phyloP scores from a whole-genome alignment of 1,140 invertebrate species.

The Homarus americanus region DNA sequence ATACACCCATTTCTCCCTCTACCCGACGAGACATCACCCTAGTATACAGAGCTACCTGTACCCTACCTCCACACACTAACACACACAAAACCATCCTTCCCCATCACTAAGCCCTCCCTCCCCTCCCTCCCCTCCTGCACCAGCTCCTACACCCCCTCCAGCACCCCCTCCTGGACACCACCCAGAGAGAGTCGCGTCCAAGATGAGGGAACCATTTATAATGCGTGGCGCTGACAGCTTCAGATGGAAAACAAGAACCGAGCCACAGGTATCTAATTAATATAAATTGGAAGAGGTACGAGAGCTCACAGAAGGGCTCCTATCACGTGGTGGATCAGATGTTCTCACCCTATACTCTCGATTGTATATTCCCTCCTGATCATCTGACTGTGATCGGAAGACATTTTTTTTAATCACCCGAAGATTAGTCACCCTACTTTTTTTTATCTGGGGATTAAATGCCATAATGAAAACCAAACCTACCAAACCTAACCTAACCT shows the following conservation, averaged over 20 bases:
- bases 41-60: no score
- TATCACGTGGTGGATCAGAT: constrained; percentile 65
- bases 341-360: constrained; percentile 25
- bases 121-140: constrained; percentile 4
- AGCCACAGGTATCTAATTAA: constrained; percentile 72
- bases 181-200: not conserved
- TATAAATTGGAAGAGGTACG: constrained; percentile 69
- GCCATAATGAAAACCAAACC: no score
- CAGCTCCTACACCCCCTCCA: no score
- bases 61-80: no score
- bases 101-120: not conserved
- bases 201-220: constrained; percentile 55
- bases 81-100: not conserved
- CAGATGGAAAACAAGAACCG: constrained; percentile 67
- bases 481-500: no score
- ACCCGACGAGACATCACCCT: no score
- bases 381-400: constrained; percentile 29
- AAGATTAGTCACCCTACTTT: no score
- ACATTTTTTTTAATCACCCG: no score
- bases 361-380: constrained; percentile 20
- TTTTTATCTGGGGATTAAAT: no score
- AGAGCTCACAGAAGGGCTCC: constrained; percentile 18
- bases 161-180: constrained; percentile 17
- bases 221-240: constrained; percentile 61
- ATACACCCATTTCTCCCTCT: no score